phyloP scores from a whole-genome alignment of 35 echinoderm and acorn worm genomes.

The Anneissia japonica region DNA sequence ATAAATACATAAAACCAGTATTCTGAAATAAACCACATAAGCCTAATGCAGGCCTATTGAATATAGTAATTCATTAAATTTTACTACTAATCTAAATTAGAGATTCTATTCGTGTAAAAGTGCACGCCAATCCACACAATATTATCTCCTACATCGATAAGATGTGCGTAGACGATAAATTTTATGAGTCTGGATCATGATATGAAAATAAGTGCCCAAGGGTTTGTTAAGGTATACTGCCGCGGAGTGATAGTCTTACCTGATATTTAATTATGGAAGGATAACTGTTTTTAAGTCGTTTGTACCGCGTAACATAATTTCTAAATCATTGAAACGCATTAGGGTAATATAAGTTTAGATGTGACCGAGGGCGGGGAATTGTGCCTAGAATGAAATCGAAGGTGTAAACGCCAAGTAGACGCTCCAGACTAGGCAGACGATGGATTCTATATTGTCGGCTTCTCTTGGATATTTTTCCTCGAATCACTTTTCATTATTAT shows the following conservation, averaged over 20 bases:
- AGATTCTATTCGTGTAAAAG: no score
- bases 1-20: no score
- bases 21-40: no score
- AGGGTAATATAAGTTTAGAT: background rate
- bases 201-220: no score
- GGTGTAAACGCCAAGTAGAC: background rate
- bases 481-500: background rate
- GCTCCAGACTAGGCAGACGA: background rate
- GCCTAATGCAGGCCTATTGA: no score
- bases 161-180: no score
- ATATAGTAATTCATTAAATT: no score
- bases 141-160: no score
- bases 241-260: background rate
- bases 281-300: background rate
- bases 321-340: background rate
- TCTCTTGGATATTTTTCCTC: background rate
- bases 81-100: no score
- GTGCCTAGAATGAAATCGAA: background rate
- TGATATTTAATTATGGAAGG: background rate
- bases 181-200: no score
- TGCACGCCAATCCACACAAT: no score
- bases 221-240: background rate
- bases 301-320: background rate
- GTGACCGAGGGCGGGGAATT: background rate
- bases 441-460: background rate